phyloP scores from a whole-genome alignment of 1,140 invertebrate species.

The Lordiphosa collinella region DNA sequence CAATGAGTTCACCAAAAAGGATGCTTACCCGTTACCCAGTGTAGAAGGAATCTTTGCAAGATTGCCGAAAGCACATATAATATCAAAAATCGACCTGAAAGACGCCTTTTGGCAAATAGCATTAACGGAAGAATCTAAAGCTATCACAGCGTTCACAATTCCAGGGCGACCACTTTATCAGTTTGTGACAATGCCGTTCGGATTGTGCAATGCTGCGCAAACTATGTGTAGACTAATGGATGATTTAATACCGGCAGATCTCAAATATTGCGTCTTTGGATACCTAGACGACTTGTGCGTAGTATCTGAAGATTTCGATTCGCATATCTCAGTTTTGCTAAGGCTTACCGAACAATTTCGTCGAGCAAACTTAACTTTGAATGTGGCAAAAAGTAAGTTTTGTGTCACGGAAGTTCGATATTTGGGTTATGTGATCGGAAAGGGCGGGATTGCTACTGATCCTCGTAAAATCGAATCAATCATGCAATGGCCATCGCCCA shows the following conservation, averaged over 20 bases:
- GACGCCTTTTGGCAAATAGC: background rate
- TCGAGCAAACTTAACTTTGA: background rate
- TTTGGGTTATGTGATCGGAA: conserved; percentile 4
- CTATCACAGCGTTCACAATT: too few species aligned
- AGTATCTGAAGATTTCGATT: background rate
- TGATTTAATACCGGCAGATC: too few species aligned
- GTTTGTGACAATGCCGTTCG: too few species aligned
- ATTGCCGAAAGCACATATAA: background rate
- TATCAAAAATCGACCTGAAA: background rate
- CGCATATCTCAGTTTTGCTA: background rate
- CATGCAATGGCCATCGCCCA: background rate
- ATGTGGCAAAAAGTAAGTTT: conserved; percentile 7
- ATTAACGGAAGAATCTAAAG: background rate
- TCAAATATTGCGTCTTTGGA: background rate
- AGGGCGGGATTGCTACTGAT: background rate
- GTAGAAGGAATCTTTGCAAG: background rate
- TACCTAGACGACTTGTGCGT: background rate
- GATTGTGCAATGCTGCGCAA: too few species aligned
- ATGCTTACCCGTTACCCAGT: background rate
- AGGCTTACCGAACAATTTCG: background rate
- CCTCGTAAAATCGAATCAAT: background rate
- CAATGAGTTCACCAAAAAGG: too few species aligned
- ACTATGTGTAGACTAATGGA: too few species aligned
- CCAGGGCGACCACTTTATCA: too few species aligned
- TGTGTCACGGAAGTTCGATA: background rate